Evolutionary conservation across 2,797 vertebrate genomes (phyloP).

Genomic region (Enteromius trimaculatus): DNA sequence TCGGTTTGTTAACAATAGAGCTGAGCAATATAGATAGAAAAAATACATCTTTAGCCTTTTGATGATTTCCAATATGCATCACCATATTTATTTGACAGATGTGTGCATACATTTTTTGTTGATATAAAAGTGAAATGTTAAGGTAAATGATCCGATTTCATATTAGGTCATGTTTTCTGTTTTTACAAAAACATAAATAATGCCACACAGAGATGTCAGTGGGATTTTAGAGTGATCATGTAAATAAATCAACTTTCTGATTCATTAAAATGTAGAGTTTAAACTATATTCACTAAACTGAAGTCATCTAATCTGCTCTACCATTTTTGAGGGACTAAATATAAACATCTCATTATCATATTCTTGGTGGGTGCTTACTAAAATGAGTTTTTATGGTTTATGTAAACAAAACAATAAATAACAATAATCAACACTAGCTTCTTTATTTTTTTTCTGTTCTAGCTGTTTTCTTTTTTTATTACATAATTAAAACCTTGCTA

Average conservation of each 20-base stretch:
- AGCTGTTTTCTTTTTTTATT: too few relatives aligned
- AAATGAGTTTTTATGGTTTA: neutral
- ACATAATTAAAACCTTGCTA: too few relatives aligned
- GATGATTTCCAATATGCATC: too few relatives aligned
- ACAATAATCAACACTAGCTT: too few relatives aligned
- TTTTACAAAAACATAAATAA: neutral
- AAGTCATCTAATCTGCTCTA: too few relatives aligned
- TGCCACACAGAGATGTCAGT: too few relatives aligned
- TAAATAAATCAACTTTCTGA: neutral
- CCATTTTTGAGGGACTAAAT: too few relatives aligned
- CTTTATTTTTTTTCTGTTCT: too few relatives aligned
- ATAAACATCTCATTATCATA: neutral
- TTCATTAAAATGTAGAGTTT: neutral
- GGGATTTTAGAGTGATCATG: neutral
- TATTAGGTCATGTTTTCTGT: neutral
- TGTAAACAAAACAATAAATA: too few relatives aligned
- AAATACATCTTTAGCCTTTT: neutral
- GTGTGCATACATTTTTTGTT: neutral
- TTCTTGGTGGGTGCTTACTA: neutral
- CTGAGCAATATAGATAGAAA: neutral
- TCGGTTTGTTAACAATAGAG: neutral
- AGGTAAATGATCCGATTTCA: too few relatives aligned
- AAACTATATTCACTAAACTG: neutral
- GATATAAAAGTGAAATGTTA: too few relatives aligned
- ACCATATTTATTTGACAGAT: neutral